These are phyloP conservation scores for Atopsyche davidsoni DNA, from an alignment of 1,140 invertebrate species.

Conservation along the genomic window DNA sequence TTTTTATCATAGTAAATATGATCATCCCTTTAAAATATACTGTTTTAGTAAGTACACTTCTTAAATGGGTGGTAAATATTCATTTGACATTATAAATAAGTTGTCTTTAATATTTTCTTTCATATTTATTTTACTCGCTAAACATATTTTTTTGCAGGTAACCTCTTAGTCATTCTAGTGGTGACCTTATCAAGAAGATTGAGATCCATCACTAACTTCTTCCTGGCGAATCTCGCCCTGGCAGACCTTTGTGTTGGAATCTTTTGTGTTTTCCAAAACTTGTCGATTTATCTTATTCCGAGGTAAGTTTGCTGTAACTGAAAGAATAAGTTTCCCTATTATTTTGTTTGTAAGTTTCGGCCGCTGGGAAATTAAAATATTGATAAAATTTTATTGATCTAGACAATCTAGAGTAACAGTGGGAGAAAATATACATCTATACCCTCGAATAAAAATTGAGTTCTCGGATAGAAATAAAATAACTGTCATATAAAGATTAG, in stretches of 20 bases:
- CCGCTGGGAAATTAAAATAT: not conserved
- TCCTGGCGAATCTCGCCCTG: conserved; percentile 74
- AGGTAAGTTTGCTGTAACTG: conserved; percentile 47
- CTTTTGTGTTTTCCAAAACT: conserved; percentile 81
- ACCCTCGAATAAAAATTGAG: too few relatives aligned
- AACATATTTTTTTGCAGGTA: conserved; percentile 56
- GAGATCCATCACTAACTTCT: conserved; percentile 79
- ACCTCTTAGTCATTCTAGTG: conserved; percentile 74
- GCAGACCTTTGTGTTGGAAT: conserved; percentile 80
- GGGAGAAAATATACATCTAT: too few relatives aligned
- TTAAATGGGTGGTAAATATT: too few relatives aligned
- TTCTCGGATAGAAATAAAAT: not conserved
- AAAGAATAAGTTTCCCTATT: too few relatives aligned
- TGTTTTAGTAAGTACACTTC: too few relatives aligned
- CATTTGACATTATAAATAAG: too few relatives aligned
- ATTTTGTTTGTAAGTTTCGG: too few relatives aligned
- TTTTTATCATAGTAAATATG: too few relatives aligned
- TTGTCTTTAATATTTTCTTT: not conserved
- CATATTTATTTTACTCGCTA: not conserved
- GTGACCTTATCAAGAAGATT: conserved; percentile 69
- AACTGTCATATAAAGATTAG: not conserved
- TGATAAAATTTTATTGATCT: not conserved
- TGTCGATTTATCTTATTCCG: conserved; percentile 69
- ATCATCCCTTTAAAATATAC: too few relatives aligned
- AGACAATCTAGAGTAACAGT: too few relatives aligned